Base-by-base conservation (phyloP, 2,888 invertebrate genomes). In the Subacronicta megacephala region DNA sequence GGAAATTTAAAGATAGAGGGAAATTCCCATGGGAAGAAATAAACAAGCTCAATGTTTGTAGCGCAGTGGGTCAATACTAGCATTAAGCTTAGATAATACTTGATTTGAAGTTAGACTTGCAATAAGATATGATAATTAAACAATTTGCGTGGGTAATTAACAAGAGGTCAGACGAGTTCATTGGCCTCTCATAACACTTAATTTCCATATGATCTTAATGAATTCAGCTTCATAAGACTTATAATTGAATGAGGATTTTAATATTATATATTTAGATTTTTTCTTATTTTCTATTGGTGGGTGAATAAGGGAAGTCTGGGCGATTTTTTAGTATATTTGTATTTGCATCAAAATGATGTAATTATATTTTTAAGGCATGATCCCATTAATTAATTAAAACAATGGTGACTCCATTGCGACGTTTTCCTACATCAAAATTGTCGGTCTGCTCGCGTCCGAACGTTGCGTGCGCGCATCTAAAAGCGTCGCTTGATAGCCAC, bases 401-500 rank as follows among this genome's bases (percentile, higher is more conserved):
- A 43, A 58, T 33, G 36, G 23, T 38, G 35, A 26, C 2, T 3
- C 31, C 54, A 42, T 58, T 17, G 40, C 40, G 37, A 42, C 47
- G 41, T 49, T n/a, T 52, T 31, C 56, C 4, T 37, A 18, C 40
- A 18, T 18, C 37, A 56, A 44, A 55, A 64, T 62, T 62, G 58
- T 61, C 35, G 42, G 59, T 71, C 62, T 40, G 44, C 43, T 45
- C 54, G 59, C 62, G 72, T 63, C 52, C 51, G 26, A 31, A 7
- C 44, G 42, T 57, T 72, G 77, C 65, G 65, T 60, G 52, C 54
- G 37, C 62, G 61, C 72, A 62, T 66, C 61, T 69, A 57, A 66
- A 68, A 64, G 40, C 59, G 65, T 60, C 67, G 64, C 51, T 59
- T 63, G 62, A 61, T 66, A 63, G 58, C 59, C 49, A 51, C 67